Evolutionary conservation across 2,113 vertebrate species (phyloP), one percentile per base, ranked within the genome.

Genomic region (Malurus melanocephalus): DNA sequence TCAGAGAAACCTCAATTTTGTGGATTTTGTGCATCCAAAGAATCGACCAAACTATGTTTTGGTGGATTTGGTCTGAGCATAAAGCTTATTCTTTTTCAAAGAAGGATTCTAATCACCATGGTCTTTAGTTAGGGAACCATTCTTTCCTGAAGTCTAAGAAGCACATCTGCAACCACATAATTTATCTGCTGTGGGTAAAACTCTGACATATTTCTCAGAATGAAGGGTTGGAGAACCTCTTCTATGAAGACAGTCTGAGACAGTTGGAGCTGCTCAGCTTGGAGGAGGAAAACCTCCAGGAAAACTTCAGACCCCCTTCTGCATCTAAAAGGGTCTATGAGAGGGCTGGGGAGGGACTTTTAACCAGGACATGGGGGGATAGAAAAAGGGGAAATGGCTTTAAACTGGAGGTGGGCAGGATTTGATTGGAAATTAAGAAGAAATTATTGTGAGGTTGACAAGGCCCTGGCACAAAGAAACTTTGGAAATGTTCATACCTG

Each of bases 261-360:
- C n/a, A 40, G 11, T 5, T 46, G 20, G 21, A 46, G 6, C 40
- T 80, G 11, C 33, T 74, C 30, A 30, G 4, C 28, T 38, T 30
- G 28, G 40, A 48, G 38, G 15, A 40, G 11, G 53, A n/a, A 55
- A 33, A 14, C 14, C 6, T 53, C 28, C n/a, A 40, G 40, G 17
- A 53, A 26, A 46, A 67, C 14, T 4, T 67, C 69, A 74, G 24
- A 26, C 2, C 3, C 3, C 23, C 7, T 53, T 60, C 9, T 40
- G 28, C 21, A 7, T 13, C n/a, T 33, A 23, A 46, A 87, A 9
- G 5, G 6, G 11, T 4, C 13, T 46, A 24, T 0, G 0, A 73
- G 16, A 80, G 3, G 6, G 8, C 4, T 11, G 23, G 16, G 5
- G 6, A 40, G n/a, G 23, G 21, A 30, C n/a, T 53, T 80, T 30